A percentile compares a stretch with the other conserved stretches of the same genome.
phyloP scores from a whole-genome alignment of 2,113 vertebrate species.

The Aptenodytes patagonicus region DNA sequence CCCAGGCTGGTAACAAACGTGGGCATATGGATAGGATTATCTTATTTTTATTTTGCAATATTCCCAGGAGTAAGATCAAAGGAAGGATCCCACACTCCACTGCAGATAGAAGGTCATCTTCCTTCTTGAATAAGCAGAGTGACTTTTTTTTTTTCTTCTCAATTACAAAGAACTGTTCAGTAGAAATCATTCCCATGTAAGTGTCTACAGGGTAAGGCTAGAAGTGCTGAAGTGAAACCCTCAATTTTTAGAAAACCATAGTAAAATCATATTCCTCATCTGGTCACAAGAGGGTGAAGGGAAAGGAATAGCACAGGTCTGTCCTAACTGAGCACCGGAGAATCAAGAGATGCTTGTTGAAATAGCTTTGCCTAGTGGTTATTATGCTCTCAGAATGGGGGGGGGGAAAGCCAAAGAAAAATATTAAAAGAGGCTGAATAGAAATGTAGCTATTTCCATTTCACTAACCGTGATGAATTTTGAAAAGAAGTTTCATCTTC shows the following conservation, averaged over 20 bases:
- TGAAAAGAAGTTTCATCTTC: conserved; percentile 45
- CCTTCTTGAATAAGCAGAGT: background rate
- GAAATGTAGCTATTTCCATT: conserved; percentile 4
- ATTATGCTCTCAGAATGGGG: background rate
- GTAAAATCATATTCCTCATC: background rate
- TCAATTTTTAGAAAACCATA: background rate
- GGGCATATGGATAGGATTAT: background rate
- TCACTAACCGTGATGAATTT: background rate
- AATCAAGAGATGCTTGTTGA: background rate
- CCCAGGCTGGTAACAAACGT: background rate
- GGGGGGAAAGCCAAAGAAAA: background rate
- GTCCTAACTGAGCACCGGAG: background rate
- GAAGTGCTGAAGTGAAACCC: background rate
- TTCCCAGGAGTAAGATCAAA: background rate
- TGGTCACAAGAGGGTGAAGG: background rate
- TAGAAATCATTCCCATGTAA: background rate
- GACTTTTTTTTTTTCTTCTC: background rate
- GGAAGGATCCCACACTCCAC: background rate
- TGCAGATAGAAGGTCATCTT: background rate
- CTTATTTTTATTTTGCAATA: background rate
- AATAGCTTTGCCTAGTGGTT: background rate
- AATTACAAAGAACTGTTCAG: background rate
- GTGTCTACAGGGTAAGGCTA: background rate
- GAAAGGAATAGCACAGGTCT: background rate
- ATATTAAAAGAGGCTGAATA: background rate